Evolutionary conservation across 2,797 vertebrate genomes (phyloP).

Genomic region (Carapus acus): DNA sequence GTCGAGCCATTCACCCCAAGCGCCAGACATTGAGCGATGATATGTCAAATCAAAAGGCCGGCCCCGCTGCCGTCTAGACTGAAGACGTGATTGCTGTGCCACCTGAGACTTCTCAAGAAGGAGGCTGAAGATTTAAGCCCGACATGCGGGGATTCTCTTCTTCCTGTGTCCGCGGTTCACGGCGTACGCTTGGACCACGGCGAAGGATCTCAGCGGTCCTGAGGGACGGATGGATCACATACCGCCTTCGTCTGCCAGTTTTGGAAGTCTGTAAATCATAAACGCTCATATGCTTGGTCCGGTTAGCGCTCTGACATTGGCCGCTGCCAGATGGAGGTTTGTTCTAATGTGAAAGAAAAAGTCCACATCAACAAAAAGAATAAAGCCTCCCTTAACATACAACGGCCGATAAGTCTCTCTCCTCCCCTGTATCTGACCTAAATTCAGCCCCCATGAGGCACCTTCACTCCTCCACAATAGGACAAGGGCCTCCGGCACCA

Average conservation of each 20-base stretch:
- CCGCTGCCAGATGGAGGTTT: slow-evolving; percentile 39
- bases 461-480: slow-evolving; percentile 40
- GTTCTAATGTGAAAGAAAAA: slow-evolving; percentile 30
- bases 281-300: slow-evolving; percentile 23
- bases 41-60: slow-evolving; percentile 16
- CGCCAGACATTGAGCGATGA: not conserved
- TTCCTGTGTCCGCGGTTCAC: slow-evolving; percentile 26
- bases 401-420: slow-evolving; percentile 43
- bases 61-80: slow-evolving; percentile 29
- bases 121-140: slow-evolving; percentile 39
- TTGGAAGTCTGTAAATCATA: slow-evolving; percentile 39
- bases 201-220: slow-evolving; percentile 38
- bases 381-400: slow-evolving; percentile 20
- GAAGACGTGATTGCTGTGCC: slow-evolving; percentile 29
- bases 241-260: slow-evolving; percentile 27
- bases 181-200: slow-evolving; percentile 25
- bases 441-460: slow-evolving; percentile 46
- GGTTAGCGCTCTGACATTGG: slow-evolving; percentile 25
- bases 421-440: slow-evolving; percentile 50
- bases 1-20: slow-evolving; percentile 2
- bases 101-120: slow-evolving; percentile 23
- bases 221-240: slow-evolving; percentile 35
- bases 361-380: slow-evolving; percentile 31
- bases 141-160: slow-evolving; percentile 32
- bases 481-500: slow-evolving; percentile 36